Evolutionary conservation across 2,888 invertebrate species (phyloP).

Genomic region (Euproctis similis): DNA sequence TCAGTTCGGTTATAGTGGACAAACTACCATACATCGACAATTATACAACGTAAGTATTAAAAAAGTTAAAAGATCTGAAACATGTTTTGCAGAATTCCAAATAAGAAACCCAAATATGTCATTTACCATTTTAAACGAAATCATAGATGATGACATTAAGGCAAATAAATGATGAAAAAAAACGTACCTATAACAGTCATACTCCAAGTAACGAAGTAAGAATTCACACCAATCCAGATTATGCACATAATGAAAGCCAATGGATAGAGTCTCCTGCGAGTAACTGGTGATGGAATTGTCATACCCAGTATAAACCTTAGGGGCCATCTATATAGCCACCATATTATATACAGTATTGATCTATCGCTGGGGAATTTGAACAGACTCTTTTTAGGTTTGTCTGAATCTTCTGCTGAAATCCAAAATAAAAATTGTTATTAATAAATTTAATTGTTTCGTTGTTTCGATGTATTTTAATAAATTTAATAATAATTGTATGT

Average conservation of each 20-base stretch:
- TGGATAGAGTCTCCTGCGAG: constrained; percentile 79
- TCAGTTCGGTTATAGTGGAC: too few relatives aligned
- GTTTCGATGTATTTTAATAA: too few relatives aligned
- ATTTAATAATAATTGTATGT: too few relatives aligned
- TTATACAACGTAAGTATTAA: too few relatives aligned
- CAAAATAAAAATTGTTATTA: not conserved
- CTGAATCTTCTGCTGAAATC: constrained; percentile 16
- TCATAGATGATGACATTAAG: too few relatives aligned
- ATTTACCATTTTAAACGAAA: too few relatives aligned
- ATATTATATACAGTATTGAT: constrained; percentile 46
- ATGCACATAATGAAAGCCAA: constrained; percentile 90
- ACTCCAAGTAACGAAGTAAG: constrained; percentile 95
- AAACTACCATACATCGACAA: too few relatives aligned
- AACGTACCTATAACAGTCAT: constrained; percentile 87
- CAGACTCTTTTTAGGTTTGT: constrained; percentile 42
- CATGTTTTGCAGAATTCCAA: too few relatives aligned
- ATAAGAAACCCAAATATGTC: too few relatives aligned
- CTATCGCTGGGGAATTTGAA: constrained; percentile 60
- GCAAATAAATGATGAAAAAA: too few relatives aligned
- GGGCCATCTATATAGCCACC: constrained; percentile 85
- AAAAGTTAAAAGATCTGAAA: too few relatives aligned
- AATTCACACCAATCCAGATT: constrained; percentile 88
- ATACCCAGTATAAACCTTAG: constrained; percentile 78
- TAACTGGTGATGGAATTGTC: constrained; percentile 83
- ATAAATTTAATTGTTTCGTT: too few relatives aligned